These are phyloP conservation scores for Lepus americanus DNA, from an alignment of 2,113 vertebrate genomes.

Conservation along the genomic window DNA sequence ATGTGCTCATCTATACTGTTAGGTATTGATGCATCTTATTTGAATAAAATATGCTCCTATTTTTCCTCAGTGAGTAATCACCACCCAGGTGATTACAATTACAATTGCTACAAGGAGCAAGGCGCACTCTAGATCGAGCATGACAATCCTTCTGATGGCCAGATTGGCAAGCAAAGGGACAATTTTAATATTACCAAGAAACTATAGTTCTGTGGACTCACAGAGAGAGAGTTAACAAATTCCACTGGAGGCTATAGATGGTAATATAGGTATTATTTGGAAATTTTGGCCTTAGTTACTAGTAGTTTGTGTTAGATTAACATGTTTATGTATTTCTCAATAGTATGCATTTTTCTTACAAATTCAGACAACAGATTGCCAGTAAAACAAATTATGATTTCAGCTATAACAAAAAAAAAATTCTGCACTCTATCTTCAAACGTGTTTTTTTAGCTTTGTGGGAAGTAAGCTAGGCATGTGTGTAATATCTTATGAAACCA, in stretches of 20 bases:
- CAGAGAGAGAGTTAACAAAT: not conserved
- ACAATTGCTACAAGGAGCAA: not conserved
- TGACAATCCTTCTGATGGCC: rapidly evolving
- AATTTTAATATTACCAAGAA: not conserved
- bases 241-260: not conserved
- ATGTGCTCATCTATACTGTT: not conserved
- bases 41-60: not conserved
- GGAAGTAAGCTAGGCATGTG: not conserved
- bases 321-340: not conserved
- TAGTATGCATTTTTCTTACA: not conserved
- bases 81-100: not conserved
- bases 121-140: not conserved
- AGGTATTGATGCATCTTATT: not conserved
- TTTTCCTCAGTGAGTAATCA: not conserved
- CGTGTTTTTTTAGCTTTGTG: not conserved
- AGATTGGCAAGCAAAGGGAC: not conserved
- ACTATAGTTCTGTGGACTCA: not conserved
- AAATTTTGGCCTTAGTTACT: not conserved
- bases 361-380: not conserved
- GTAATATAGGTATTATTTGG: not conserved
- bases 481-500: not conserved
- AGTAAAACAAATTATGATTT: not conserved
- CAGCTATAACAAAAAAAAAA: not conserved
- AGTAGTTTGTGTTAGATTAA: not conserved
- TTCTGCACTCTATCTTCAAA: not conserved